Conservation (phyloP, 1,140 invertebrate genomes). For the Lutraria rhynchaena region DNA sequence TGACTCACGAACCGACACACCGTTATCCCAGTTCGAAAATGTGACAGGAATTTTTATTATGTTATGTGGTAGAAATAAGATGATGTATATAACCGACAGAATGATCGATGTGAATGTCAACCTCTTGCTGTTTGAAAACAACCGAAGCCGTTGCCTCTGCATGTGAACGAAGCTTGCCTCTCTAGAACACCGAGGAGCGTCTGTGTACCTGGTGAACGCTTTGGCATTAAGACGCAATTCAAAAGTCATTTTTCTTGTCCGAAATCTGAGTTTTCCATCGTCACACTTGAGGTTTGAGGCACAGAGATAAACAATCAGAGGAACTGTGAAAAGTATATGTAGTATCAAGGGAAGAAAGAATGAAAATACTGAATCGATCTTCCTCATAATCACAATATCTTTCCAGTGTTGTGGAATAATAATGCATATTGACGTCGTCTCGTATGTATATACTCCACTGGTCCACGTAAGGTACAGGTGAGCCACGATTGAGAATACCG, state of each 20-base stretch:
- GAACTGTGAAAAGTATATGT: slow-evolving; percentile 32
- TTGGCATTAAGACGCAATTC: slow-evolving; percentile 45
- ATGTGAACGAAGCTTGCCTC: slow-evolving; percentile 27
- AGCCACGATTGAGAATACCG: slow-evolving; percentile 61
- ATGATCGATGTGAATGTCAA: slow-evolving; percentile 47
- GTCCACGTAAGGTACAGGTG: slow-evolving; percentile 69
- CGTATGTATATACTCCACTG: slow-evolving; percentile 55
- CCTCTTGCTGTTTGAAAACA: slow-evolving; percentile 51
- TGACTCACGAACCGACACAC: slow-evolving; percentile 7
- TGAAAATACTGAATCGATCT: slow-evolving; percentile 63
- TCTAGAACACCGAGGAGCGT: slow-evolving; percentile 34
- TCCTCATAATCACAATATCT: slow-evolving; percentile 62
- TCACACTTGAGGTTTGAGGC: slow-evolving; percentile 39
- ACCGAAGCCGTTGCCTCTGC: slow-evolving; percentile 36
- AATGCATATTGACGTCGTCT: slow-evolving; percentile 56
- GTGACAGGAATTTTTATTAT: slow-evolving; percentile 58
- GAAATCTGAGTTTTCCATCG: slow-evolving; percentile 44
- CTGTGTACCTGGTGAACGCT: slow-evolving; percentile 27
- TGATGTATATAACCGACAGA: slow-evolving; percentile 48
- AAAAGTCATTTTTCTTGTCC: slow-evolving; percentile 27
- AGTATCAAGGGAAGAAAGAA: slow-evolving; percentile 59
- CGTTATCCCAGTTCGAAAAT: slow-evolving; percentile 46
- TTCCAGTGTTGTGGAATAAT: slow-evolving; percentile 64
- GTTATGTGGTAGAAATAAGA: slow-evolving; percentile 64
- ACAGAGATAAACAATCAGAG: slow-evolving; percentile 37